Conservation (phyloP, 1,140 invertebrate genomes). For the Monochamus saltuarius region DNA sequence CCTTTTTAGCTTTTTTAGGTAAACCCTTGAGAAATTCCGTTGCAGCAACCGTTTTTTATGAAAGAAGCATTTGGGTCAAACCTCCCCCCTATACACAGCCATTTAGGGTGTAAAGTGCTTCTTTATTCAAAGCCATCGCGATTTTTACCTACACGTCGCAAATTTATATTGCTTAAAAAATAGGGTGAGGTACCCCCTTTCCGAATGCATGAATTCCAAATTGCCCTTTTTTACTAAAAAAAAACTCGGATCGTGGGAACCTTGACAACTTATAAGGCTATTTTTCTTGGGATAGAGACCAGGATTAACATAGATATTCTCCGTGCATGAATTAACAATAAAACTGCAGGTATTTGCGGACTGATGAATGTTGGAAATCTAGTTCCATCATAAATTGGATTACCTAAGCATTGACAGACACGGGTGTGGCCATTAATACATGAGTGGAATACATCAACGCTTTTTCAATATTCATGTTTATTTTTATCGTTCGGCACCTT, state of each 20-base stretch:
- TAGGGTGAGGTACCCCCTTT: slow-evolving; percentile 39
- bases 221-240: slow-evolving; percentile 19
- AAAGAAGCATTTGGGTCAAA: slow-evolving; percentile 36
- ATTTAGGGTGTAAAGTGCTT: slow-evolving; percentile 41
- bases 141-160: slow-evolving; percentile 40
- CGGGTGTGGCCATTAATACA: not conserved
- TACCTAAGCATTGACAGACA: slow-evolving; percentile 2
- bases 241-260: slow-evolving; percentile 27
- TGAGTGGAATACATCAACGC: not conserved
- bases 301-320: slow-evolving; percentile 1
- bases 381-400: slow-evolving; percentile 24
- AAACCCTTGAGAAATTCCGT: slow-evolving; percentile 35
- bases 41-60: slow-evolving; percentile 31
- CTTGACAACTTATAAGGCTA: not conserved
- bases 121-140: slow-evolving; percentile 36
- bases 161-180: slow-evolving; percentile 36
- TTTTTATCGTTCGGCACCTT: too few species aligned
- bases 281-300: slow-evolving; percentile 15
- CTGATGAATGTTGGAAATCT: slow-evolving; percentile 26
- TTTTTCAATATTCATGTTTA: too few species aligned
- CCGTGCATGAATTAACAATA: slow-evolving; percentile 7
- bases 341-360: slow-evolving; percentile 2
- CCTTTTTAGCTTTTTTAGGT: slow-evolving; percentile 19
- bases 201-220: slow-evolving; percentile 38
- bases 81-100: slow-evolving; percentile 31